phyloP scores from a whole-genome alignment of 2,888 invertebrate genomes.

The Neoscelio sp. region DNA sequence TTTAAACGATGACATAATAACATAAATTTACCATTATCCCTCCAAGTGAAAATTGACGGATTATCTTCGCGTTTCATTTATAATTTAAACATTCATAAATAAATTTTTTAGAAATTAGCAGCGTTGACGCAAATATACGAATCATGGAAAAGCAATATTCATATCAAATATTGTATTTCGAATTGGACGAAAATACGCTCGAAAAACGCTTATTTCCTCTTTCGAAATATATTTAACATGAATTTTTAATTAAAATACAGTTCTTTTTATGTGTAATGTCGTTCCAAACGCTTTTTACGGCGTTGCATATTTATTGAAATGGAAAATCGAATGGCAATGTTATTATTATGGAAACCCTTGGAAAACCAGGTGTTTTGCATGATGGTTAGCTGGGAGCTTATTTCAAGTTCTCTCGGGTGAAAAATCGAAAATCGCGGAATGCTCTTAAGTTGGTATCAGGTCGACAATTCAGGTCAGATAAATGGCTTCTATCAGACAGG shows the following conservation, averaged over 20 bases:
- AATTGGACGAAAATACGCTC: neutral
- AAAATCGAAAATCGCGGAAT: conserved; percentile 79
- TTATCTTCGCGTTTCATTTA: no score
- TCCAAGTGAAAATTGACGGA: no score
- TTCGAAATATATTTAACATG: conserved; percentile 8
- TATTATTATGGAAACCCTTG: conserved; percentile 34
- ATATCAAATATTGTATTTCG: neutral
- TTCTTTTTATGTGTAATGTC: neutral
- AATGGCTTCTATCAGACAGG: conserved; percentile 77
- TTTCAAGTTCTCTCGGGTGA: conserved; percentile 74
- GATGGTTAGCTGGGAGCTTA: conserved; percentile 57
- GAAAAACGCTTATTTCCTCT: neutral
- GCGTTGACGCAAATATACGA: no score
- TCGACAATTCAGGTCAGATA: conserved; percentile 71
- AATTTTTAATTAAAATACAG: conserved; percentile 19
- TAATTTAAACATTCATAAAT: no score
- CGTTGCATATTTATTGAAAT: conserved; percentile 13
- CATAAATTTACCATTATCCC: no score
- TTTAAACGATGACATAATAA: no score
- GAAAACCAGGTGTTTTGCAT: conserved; percentile 55
- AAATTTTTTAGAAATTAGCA: no score
- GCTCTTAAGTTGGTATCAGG: conserved; percentile 72
- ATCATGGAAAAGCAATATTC: no score
- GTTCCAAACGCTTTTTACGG: neutral
- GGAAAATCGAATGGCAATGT: conserved; percentile 34